Evolutionary conservation across 2,113 vertebrate species (phyloP).

Genomic region (Rattus rattus): DNA sequence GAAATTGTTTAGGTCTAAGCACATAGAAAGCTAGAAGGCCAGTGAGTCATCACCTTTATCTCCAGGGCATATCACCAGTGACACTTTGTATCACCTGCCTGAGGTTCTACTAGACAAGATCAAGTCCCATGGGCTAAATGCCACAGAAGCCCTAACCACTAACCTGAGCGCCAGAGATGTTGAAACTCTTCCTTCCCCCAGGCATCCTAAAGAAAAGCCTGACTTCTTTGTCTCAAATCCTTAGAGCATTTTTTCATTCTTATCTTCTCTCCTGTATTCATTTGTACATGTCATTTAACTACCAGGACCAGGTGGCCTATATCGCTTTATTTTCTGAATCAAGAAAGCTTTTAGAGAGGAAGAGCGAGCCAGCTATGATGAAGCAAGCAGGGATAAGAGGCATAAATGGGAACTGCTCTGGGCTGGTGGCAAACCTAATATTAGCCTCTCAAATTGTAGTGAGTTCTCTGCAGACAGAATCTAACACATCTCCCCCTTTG

Average conservation of each 20-base stretch:
- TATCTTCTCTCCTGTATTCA: slow-evolving; percentile 2
- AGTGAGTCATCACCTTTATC: background rate
- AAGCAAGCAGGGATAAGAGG: background rate
- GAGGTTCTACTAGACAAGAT: background rate
- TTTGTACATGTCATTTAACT: background rate
- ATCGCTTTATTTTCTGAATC: slow-evolving; percentile 5
- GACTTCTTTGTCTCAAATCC: background rate
- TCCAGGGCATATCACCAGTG: background rate
- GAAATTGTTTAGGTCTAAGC: background rate
- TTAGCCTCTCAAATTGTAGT: background rate
- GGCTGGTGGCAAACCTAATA: background rate
- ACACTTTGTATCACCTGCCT: background rate
- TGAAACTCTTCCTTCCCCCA: background rate
- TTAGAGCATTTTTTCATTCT: background rate
- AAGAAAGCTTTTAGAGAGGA: background rate
- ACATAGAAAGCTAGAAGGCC: background rate
- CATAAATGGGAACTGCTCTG: background rate
- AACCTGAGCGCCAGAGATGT: background rate
- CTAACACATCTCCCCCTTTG: background rate
- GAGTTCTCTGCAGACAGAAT: background rate
- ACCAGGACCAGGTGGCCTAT: background rate
- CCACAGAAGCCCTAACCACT: background rate
- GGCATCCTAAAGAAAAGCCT: background rate
- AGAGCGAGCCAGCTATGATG: background rate
- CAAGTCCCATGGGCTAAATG: background rate